Evolutionary conservation across 2,888 invertebrate genomes (phyloP).

Genomic region (Euproctis similis): DNA sequence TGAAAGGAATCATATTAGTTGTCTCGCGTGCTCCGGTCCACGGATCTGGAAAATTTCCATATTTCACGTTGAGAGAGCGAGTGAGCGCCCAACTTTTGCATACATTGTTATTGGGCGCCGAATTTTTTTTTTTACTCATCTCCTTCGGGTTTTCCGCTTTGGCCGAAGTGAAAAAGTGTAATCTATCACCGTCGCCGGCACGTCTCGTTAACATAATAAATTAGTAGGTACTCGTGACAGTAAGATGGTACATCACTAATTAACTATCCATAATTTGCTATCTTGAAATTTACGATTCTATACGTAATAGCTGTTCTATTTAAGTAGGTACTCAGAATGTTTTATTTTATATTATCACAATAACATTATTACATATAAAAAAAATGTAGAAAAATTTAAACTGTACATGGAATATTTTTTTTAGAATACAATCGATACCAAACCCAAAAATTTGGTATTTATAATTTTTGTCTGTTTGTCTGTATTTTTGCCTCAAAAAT

Average conservation of each 20-base stretch:
- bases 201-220: constrained; percentile 71
- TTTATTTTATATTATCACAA: not conserved
- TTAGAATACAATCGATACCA: too few species aligned
- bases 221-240: constrained; percentile 41
- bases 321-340: not conserved
- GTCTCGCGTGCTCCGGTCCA: constrained; percentile 33
- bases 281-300: not conserved
- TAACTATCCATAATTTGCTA: constrained; percentile 12
- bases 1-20: too few species aligned
- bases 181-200: constrained; percentile 68
- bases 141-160: constrained; percentile 27
- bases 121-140: constrained; percentile 44
- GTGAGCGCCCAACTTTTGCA: constrained; percentile 35
- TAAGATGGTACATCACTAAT: constrained; percentile 16
- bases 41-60: constrained; percentile 51
- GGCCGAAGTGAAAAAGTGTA: constrained; percentile 36
- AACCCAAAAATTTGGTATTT: too few species aligned
- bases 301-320: not conserved
- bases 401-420: too few species aligned
- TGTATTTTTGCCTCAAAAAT: too few species aligned
- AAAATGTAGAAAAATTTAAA: too few species aligned
- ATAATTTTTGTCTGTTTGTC: too few species aligned
- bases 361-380: not conserved
- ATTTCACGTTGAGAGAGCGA: constrained; percentile 34
- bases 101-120: constrained; percentile 43